A percentile compares a stretch with the other conserved stretches of the same genome.
Evolutionary conservation across 1,140 invertebrate genomes (phyloP).

Genomic region (Trichogramma pretiosum): DNA sequence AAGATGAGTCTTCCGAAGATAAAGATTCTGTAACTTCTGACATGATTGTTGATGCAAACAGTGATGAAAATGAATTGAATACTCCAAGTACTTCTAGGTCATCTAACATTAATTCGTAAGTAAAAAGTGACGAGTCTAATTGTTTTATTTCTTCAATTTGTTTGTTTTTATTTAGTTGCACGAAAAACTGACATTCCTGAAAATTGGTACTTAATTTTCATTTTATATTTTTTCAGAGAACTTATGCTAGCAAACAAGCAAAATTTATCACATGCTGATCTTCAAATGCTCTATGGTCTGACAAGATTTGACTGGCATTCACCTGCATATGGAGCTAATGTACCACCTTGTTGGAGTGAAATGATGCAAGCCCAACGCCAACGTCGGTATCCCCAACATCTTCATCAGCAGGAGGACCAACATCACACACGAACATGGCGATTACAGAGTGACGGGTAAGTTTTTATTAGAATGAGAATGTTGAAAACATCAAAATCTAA

Average conservation of each 20-base stretch:
- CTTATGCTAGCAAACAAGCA: slow-evolving; percentile 49
- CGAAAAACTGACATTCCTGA: background rate
- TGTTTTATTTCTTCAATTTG: too few species aligned
- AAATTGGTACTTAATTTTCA: background rate
- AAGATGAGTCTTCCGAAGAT: slow-evolving; percentile 59
- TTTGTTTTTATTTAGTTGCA: background rate
- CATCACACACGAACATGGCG: slow-evolving; percentile 77
- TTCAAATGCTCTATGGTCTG: slow-evolving; percentile 53
- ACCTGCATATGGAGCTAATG: slow-evolving; percentile 71
- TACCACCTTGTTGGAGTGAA: slow-evolving; percentile 85
- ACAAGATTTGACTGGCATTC: slow-evolving; percentile 57
- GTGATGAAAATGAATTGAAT: slow-evolving; percentile 22
- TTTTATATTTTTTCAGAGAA: slow-evolving; percentile 32
- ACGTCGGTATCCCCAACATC: slow-evolving; percentile 67
- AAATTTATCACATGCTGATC: slow-evolving; percentile 46
- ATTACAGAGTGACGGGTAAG: slow-evolving; percentile 70
- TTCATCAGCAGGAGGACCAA: slow-evolving; percentile 67
- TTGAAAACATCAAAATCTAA: background rate
- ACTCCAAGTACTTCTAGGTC: slow-evolving; percentile 38
- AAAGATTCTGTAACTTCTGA: slow-evolving; percentile 57
- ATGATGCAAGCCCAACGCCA: slow-evolving; percentile 83
- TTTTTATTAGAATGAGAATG: slow-evolving; percentile 10
- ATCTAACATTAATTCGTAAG: slow-evolving; percentile 30
- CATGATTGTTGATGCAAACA: slow-evolving; percentile 37
- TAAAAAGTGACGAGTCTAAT: too few species aligned